phyloP scores from a whole-genome alignment of 92 coral and sea anemone species.

The Zoanthus sociatus region DNA sequence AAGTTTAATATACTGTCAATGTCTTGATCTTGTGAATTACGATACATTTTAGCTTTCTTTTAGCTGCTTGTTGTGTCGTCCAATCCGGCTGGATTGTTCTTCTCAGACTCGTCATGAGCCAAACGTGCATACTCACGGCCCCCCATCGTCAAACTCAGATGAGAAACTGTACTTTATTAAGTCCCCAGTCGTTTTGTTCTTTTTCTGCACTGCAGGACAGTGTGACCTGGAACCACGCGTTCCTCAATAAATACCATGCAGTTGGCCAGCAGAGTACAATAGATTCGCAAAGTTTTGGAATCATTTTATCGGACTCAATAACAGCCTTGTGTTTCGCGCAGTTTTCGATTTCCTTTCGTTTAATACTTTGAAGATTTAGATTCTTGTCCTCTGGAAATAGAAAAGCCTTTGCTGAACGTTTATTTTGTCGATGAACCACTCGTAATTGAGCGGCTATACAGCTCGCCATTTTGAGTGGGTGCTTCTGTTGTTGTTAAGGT shows the following conservation, averaged over 20 bases:
- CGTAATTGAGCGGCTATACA: not conserved
- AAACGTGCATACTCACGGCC: constrained; percentile 29
- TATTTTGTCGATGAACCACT: not conserved
- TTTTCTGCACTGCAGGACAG: constrained; percentile 20
- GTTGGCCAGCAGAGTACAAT: not conserved
- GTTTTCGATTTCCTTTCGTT: not conserved
- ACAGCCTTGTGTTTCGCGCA: constrained; percentile 6
- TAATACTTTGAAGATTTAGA: too few relatives aligned
- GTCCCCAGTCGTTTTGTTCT: constrained; percentile 29
- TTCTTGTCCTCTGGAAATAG: not conserved
- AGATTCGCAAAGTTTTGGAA: too few relatives aligned
- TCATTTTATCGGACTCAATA: not conserved
- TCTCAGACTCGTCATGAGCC: constrained; percentile 36
- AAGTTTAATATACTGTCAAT: too few relatives aligned
- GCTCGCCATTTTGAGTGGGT: not conserved
- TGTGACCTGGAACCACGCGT: constrained; percentile 23
- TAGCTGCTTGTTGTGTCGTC: constrained; percentile 5
- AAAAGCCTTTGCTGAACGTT: not conserved
- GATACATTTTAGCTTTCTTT: not conserved
- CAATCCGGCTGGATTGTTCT: constrained; percentile 39
- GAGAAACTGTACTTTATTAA: not conserved
- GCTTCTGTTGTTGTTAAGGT: not conserved
- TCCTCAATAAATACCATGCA: constrained; percentile 7
- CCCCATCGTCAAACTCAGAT: constrained; percentile 9
- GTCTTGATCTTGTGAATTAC: not conserved